phyloP scores from a whole-genome alignment of 1,140 invertebrate species.

The Drosophila repleta region DNA sequence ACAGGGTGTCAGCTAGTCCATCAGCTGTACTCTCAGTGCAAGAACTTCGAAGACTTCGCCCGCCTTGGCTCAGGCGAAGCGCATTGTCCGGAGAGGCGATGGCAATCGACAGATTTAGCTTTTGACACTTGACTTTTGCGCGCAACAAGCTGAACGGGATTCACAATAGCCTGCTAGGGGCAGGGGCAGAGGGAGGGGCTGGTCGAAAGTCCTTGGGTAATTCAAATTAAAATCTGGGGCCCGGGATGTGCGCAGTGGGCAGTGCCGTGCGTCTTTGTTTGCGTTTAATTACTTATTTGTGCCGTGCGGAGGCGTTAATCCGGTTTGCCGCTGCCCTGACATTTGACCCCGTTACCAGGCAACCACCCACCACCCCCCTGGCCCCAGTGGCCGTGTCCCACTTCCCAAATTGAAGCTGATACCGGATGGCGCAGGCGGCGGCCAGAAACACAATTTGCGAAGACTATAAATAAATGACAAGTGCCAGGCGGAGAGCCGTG shows the following conservation, averaged over 20 bases:
- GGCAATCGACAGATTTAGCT: not conserved
- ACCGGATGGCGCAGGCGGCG: not conserved
- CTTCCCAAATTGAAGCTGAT: slow-evolving; percentile 21
- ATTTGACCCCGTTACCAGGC: not conserved
- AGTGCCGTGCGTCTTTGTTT: not conserved
- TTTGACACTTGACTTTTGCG: not conserved
- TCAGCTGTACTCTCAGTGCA: too few species aligned
- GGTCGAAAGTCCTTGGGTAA: not conserved
- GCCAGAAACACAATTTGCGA: slow-evolving; percentile 22
- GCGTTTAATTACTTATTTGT: slow-evolving; percentile 2
- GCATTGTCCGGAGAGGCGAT: not conserved
- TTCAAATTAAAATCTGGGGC: not conserved
- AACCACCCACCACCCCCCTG: not conserved
- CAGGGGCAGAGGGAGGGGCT: not conserved
- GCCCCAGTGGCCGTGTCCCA: too few species aligned
- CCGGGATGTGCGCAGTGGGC: not conserved
- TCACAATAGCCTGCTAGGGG: too few species aligned
- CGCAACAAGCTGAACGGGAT: too few species aligned
- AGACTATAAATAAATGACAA: slow-evolving; percentile 55
- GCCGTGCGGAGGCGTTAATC: not conserved
- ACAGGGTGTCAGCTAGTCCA: not conserved
- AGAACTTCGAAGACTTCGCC: not conserved
- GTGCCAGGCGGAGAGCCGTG: not conserved
- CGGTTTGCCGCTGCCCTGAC: not conserved
- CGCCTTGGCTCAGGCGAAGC: not conserved